Evolutionary conservation across 2,888 invertebrate species (phyloP).

Genomic region (Nomada lathburiana): DNA sequence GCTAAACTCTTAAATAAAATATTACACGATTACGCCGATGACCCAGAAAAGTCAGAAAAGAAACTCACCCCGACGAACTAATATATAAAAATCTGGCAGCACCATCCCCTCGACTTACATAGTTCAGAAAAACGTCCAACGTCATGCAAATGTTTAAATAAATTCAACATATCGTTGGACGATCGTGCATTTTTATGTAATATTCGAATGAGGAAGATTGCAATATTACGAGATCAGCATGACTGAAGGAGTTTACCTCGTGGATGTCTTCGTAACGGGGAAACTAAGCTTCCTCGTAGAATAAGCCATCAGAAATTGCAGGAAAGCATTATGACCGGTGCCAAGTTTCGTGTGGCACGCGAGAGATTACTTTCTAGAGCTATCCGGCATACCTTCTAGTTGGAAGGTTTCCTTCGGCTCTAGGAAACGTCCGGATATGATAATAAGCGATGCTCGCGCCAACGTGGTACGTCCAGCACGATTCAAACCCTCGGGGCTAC

Average conservation of each 20-base stretch:
- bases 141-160: not conserved
- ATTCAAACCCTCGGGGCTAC: constrained; percentile 67
- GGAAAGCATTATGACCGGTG: constrained; percentile 50
- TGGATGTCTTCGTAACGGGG: constrained; percentile 1
- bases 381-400: constrained; percentile 49
- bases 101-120: too few relatives aligned
- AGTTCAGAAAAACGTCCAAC: too few relatives aligned
- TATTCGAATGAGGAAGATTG: not conserved
- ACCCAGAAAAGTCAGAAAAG: not conserved
- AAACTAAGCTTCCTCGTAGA: constrained; percentile 20
- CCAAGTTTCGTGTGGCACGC: constrained; percentile 66
- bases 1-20: not conserved
- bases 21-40: not conserved
- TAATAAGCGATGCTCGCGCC: constrained; percentile 75
- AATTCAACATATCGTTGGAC: not conserved
- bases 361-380: constrained; percentile 68
- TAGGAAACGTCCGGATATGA: constrained; percentile 76
- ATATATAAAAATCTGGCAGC: too few relatives aligned
- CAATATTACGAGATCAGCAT: not conserved
- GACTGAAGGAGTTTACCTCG: not conserved
- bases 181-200: not conserved
- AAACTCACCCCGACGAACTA: too few relatives aligned
- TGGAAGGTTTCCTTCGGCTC: constrained; percentile 65
- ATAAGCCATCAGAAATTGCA: constrained; percentile 52
- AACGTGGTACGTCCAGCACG: constrained; percentile 69